phyloP scores from a whole-genome alignment of 2,113 vertebrate genomes.

The Rhabdomys dilectus region DNA sequence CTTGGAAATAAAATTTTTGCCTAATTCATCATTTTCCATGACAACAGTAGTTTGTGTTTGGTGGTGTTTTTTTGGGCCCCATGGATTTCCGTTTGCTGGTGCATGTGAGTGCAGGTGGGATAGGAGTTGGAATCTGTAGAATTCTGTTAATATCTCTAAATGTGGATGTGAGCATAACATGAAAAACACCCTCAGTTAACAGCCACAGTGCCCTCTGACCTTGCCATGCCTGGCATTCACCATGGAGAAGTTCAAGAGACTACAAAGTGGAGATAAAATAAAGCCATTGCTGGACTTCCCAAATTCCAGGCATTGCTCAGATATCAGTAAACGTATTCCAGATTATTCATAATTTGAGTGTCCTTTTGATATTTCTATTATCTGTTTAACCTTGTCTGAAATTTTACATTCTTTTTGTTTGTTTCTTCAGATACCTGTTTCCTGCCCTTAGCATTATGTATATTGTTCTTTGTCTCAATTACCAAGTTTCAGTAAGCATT shows the following conservation, averaged over 20 bases:
- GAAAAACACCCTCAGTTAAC: not conserved
- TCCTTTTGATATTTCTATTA: slow-evolving; percentile 19
- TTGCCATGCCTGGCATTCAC: not conserved
- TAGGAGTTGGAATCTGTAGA: slow-evolving; percentile 15
- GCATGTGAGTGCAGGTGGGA: not conserved
- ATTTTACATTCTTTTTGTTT: not conserved
- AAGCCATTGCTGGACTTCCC: not conserved
- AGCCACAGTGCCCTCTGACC: slow-evolving; percentile 29
- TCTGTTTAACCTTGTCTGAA: not conserved
- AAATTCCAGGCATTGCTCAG: not conserved
- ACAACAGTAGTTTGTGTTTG: slow-evolving; percentile 32
- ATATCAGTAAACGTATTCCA: not conserved
- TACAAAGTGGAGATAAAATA: not conserved
- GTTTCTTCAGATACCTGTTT: not conserved
- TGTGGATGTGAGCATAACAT: not conserved
- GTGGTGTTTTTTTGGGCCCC: slow-evolving; percentile 44
- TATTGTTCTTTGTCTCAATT: not conserved
- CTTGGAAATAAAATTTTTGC: slow-evolving; percentile 86
- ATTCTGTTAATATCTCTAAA: slow-evolving; percentile 19
- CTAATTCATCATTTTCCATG: slow-evolving; percentile 67
- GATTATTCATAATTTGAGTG: not conserved
- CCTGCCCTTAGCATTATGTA: not conserved
- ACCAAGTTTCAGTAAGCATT: not conserved
- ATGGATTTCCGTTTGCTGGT: slow-evolving; percentile 52
- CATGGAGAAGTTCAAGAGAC: not conserved